Base-by-base conservation (phyloP, 2,888 invertebrate species). In the Limnephilus auricula region DNA sequence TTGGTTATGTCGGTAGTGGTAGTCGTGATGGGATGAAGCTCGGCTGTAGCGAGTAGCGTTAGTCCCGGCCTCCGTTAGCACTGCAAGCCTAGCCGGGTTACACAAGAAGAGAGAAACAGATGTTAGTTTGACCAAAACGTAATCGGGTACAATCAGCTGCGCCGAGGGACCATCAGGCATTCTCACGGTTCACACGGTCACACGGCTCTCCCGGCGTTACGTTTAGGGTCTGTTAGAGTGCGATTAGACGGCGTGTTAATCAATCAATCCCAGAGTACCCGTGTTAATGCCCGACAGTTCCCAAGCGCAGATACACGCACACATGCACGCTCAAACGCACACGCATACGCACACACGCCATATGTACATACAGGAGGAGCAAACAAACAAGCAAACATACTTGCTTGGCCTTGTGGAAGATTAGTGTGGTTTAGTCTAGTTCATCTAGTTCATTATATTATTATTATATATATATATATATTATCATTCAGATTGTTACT, bases 31-130 rank as follows among this genome's bases (percentile, higher is more conserved):
- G 79, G 90, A 78, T 65, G 90, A 84, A 78, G 85, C 85, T 40
- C 85, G 30, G 40, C 85, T 40, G 82, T 37, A 82, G 82, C 82
- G 32, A 37, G 34, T 37, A 82, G 85, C 85, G 95, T 96, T 96
- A 96, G 95, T 95, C 95, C 95, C 95, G 95, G 95, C 96, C 96
- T 94, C 94, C 94, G 97, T 97, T 97, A 97, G 97, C 97, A 97
- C 97, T 97, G 97, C 96, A 96, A 96, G 97, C 97, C 97, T 97
- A 97, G 96, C 96, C 97, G 96, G 96, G 95, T 95, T 97, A 97
- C 97, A 96, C 96, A 96, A 96, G 96, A 97, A 97, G 96, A 96
- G 96, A 96, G 96, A 96, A 97, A 97, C 96, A 97, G 97, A 96
- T 96, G 97, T 97, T 97, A 97, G 97, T 97, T 96, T 95, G 95